Conservation (phyloP, 2,888 invertebrate species). For the Nephrotoma guestfalica region DNA sequence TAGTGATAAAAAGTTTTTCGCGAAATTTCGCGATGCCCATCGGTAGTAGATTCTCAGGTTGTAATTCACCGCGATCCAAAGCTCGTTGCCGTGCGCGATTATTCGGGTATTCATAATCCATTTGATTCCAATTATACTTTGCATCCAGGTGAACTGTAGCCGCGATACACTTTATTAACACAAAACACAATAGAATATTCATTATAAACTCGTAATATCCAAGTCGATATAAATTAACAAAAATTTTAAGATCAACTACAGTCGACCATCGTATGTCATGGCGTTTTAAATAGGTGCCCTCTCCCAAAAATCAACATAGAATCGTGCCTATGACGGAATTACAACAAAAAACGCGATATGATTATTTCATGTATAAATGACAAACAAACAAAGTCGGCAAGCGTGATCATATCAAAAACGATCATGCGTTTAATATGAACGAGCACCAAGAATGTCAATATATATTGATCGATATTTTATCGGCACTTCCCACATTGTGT, state of each 20-base stretch:
- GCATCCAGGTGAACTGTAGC: conserved; percentile 44
- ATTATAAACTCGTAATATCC: too few relatives aligned
- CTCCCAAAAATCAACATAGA: neutral
- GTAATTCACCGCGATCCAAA: conserved; percentile 45
- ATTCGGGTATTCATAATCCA: conserved; percentile 64
- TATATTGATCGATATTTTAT: too few relatives aligned
- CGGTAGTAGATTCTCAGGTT: conserved; percentile 64
- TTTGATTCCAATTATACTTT: conserved; percentile 55
- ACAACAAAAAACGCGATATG: neutral
- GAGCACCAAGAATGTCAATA: too few relatives aligned
- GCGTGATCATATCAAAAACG: neutral
- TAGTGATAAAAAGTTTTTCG: conserved; percentile 67
- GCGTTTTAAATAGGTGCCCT: neutral
- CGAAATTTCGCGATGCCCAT: conserved; percentile 71
- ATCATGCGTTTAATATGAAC: too few relatives aligned
- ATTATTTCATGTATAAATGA: too few relatives aligned
- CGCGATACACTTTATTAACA: neutral
- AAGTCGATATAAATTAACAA: neutral
- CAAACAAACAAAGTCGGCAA: neutral
- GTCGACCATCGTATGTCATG: neutral
- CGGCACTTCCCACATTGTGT: too few relatives aligned
- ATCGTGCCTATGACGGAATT: neutral
- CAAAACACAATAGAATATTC: neutral
- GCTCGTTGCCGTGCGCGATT: conserved; percentile 45
- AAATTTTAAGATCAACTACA: neutral